phyloP scores from a whole-genome alignment of 2,888 invertebrate species.

The Lagria hirta region DNA sequence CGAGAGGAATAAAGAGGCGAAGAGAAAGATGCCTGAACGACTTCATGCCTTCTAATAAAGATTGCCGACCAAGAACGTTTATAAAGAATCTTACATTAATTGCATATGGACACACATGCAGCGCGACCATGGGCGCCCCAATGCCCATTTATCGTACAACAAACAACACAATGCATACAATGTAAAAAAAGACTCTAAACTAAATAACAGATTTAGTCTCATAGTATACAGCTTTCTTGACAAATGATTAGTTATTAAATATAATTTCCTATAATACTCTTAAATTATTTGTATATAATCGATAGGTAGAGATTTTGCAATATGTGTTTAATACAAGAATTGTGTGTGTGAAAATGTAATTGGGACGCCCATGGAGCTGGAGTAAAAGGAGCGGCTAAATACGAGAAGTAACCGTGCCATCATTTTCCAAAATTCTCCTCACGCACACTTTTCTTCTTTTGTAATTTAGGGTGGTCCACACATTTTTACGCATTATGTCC shows the following conservation, averaged over 20 bases:
- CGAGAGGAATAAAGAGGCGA: constrained; percentile 19
- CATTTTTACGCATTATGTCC: no score
- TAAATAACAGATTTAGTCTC: constrained; percentile 18
- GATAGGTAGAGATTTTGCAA: constrained; percentile 15
- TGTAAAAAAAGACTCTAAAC: constrained; percentile 8
- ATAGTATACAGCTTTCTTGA: constrained; percentile 13
- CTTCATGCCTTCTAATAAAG: constrained; percentile 30
- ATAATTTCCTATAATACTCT: constrained; percentile 18
- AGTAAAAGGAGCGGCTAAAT: constrained; percentile 24
- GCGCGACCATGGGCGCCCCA: constrained; percentile 25
- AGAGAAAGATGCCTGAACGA: constrained; percentile 21
- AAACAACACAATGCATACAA: constrained; percentile 11
- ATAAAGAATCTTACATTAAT: constrained; percentile 31
- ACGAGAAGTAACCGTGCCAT: constrained; percentile 24
- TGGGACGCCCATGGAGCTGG: constrained; percentile 19
- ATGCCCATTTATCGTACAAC: constrained; percentile 14
- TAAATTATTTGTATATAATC: constrained; percentile 21
- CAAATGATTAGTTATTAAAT: constrained; percentile 20
- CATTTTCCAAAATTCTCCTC: constrained; percentile 27
- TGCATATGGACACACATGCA: constrained; percentile 31
- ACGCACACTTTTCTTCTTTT: constrained; percentile 16
- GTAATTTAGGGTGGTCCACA: constrained; percentile 7
- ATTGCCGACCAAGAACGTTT: constrained; percentile 29
- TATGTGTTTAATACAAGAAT: constrained; percentile 17
- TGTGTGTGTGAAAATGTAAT: constrained; percentile 19